Evolutionary conservation across 2,113 vertebrate genomes (phyloP).

Genomic region (Clarias magur): DNA sequence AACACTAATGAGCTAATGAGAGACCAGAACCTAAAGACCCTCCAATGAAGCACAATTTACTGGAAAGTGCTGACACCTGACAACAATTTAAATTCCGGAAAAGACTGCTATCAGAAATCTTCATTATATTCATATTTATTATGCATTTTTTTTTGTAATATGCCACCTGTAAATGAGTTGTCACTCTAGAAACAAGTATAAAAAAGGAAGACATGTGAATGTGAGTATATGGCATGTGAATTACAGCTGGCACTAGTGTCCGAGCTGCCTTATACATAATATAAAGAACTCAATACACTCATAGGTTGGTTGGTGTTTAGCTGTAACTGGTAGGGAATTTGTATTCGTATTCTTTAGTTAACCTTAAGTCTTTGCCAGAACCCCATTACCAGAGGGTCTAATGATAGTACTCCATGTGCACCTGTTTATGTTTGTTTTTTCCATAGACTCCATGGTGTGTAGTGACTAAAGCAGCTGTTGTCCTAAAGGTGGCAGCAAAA

Average conservation of each 20-base stretch:
- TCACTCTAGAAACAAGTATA: background rate
- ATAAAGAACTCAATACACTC: background rate
- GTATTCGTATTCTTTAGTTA: background rate
- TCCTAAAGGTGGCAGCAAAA: conserved; percentile 52
- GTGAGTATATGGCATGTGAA: no score
- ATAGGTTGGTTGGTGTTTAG: background rate
- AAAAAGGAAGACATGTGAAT: background rate
- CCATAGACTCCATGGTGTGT: background rate
- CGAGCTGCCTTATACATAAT: background rate
- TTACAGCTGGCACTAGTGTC: no score
- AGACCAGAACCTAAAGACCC: no score
- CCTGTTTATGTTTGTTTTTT: background rate
- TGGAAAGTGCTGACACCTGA: background rate
- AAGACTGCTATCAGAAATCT: background rate
- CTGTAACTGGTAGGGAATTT: background rate
- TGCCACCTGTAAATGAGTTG: background rate
- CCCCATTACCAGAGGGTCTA: background rate
- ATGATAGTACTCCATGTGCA: background rate
- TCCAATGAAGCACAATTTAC: background rate
- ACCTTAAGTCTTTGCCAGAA: background rate
- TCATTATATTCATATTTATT: background rate
- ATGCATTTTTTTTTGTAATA: background rate
- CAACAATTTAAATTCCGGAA: background rate
- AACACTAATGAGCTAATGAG: no score
- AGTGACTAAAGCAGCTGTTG: background rate